phyloP scores from a whole-genome alignment of 2,888 invertebrate species.

The Hipparchia semele region DNA sequence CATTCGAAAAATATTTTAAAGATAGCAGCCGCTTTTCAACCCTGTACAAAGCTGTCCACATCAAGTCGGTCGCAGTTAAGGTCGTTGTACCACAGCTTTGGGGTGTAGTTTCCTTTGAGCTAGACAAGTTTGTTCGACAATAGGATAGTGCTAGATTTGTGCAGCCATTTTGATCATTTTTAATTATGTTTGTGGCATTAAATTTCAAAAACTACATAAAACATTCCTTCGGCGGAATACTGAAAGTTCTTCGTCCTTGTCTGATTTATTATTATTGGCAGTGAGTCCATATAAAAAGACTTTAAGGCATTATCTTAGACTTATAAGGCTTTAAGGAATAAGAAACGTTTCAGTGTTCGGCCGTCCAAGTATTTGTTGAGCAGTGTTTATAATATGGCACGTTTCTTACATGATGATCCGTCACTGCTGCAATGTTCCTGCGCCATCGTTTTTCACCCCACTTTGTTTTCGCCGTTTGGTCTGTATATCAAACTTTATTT shows the following conservation, averaged over 20 bases:
- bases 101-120: background rate
- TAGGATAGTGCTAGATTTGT: slow-evolving; percentile 11
- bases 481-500: slow-evolving; percentile 60
- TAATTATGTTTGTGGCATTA: background rate
- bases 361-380: slow-evolving; percentile 23
- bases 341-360: too few species aligned
- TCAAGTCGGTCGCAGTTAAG: background rate
- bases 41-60: background rate
- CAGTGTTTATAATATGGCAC: slow-evolving; percentile 66
- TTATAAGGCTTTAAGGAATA: too few species aligned
- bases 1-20: background rate
- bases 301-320: too few species aligned
- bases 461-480: slow-evolving; percentile 71
- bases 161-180: background rate
- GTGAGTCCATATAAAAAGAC: too few species aligned
- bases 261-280: too few species aligned
- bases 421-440: slow-evolving; percentile 63
- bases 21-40: too few species aligned
- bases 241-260: too few species aligned
- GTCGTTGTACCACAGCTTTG: background rate
- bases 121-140: background rate
- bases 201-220: background rate
- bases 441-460: slow-evolving; percentile 63
- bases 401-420: slow-evolving; percentile 70
- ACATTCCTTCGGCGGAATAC: background rate